phyloP scores from a whole-genome alignment of 2,888 invertebrate genomes.

The Nebria salina region DNA sequence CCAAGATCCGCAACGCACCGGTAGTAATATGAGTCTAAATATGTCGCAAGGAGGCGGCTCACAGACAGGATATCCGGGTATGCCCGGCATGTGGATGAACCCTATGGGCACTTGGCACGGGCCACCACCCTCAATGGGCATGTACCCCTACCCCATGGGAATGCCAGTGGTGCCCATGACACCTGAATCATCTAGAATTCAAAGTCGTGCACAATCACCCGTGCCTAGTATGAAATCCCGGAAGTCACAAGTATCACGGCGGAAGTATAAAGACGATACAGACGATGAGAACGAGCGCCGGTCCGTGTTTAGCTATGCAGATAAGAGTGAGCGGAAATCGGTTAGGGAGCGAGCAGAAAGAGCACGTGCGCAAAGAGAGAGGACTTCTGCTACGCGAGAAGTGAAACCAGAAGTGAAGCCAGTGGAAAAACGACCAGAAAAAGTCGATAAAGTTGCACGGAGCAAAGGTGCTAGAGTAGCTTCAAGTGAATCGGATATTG shows the following conservation, averaged over 20 bases:
- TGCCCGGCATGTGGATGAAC: conserved; percentile 54
- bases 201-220: conserved; percentile 74
- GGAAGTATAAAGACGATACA: conserved; percentile 63
- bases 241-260: conserved; percentile 70
- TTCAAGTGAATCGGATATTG: conserved; percentile 56
- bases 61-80: conserved; percentile 10
- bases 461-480: conserved; percentile 19
- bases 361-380: conserved; percentile 53
- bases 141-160: conserved; percentile 56
- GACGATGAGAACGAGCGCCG: conserved; percentile 60
- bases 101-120: conserved; percentile 64
- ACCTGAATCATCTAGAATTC: conserved; percentile 68
- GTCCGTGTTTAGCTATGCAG: conserved; percentile 58
- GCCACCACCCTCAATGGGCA: conserved; percentile 57
- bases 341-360: conserved; percentile 53
- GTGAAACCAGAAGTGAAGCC: conserved; percentile 18
- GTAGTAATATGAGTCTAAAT: conserved; percentile 69
- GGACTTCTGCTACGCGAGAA: conserved; percentile 27
- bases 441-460: conserved; percentile 7
- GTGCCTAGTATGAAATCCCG: conserved; percentile 76
- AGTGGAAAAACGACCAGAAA: conserved; percentile 21
- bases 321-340: conserved; percentile 55
- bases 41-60: conserved; percentile 54
- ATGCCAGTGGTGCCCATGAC: conserved; percentile 52
- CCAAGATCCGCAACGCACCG: conserved; percentile 58